Conservation (phyloP, 1,140 invertebrate genomes). For the Whitmania pigra region DNA sequence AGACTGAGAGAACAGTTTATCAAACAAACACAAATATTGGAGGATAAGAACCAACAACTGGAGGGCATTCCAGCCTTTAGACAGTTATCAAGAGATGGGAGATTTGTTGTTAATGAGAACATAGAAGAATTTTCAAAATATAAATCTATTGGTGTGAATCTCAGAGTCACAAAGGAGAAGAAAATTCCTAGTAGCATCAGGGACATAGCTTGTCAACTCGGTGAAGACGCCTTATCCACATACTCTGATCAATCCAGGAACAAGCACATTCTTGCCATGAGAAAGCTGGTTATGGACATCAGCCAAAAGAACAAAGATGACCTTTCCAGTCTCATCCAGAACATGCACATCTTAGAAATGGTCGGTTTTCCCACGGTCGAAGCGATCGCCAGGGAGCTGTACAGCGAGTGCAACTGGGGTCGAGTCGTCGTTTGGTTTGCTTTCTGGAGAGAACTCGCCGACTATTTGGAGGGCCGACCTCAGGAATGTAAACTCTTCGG, state of each 20-base stretch:
- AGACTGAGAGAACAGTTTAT: not conserved
- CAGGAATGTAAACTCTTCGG: not conserved
- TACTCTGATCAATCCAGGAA: not conserved
- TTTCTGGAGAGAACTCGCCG: not conserved
- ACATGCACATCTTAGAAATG: not conserved
- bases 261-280: not conserved
- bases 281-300: not conserved
- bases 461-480: not conserved
- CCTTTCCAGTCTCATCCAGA: not conserved
- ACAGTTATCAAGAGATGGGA: not conserved
- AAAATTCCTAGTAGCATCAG: not conserved
- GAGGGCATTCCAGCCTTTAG: not conserved
- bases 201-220: not conserved
- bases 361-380: not conserved
- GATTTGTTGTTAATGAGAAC: not conserved
- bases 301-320: not conserved
- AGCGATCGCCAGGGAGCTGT: not conserved
- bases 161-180: not conserved
- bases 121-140: slow-evolving; percentile 4
- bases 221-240: not conserved
- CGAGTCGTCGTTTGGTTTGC: slow-evolving; percentile 9
- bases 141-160: not conserved
- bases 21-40: not conserved
- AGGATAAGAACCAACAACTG: not conserved
- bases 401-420: not conserved